Percentiles rank a stretch among this genome's conserved stretches.
Conservation (phyloP, 2,888 invertebrate genomes). For the Diarsia mendica region DNA sequence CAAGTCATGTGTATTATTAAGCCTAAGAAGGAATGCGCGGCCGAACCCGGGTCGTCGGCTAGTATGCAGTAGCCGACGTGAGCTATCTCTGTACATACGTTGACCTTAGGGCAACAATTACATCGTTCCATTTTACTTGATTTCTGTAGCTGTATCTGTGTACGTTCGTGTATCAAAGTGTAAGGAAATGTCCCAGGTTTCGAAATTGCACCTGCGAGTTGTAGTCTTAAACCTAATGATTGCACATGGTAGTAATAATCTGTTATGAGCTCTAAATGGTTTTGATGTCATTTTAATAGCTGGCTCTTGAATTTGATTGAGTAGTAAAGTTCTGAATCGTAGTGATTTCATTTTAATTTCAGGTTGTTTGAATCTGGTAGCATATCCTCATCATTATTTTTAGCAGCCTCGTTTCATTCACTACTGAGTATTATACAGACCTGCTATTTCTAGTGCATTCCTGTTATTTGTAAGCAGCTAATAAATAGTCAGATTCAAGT, state of each 20-base stretch:
- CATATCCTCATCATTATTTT: background rate
- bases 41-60: conserved; percentile 84
- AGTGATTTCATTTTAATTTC: conserved; percentile 24
- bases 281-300: conserved; percentile 38
- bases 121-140: conserved; percentile 66
- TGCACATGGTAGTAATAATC: conserved; percentile 31
- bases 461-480: background rate
- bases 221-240: conserved; percentile 16
- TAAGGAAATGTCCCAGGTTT: conserved; percentile 21
- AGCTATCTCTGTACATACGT: conserved; percentile 65
- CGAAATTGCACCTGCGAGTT: conserved; percentile 25
- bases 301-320: conserved; percentile 28
- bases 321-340: background rate
- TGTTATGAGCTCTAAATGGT: conserved; percentile 9
- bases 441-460: background rate
- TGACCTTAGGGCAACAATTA: conserved; percentile 80
- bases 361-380: background rate
- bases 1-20: conserved; percentile 88
- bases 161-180: conserved; percentile 25
- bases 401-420: background rate
- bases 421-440: background rate
- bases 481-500: conserved; percentile 8
- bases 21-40: conserved; percentile 87
- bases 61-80: conserved; percentile 80
- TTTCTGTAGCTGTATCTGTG: conserved; percentile 53